Evolutionary conservation across 2,888 invertebrate genomes (phyloP).

Genomic region (Trachelus troglodyta): DNA sequence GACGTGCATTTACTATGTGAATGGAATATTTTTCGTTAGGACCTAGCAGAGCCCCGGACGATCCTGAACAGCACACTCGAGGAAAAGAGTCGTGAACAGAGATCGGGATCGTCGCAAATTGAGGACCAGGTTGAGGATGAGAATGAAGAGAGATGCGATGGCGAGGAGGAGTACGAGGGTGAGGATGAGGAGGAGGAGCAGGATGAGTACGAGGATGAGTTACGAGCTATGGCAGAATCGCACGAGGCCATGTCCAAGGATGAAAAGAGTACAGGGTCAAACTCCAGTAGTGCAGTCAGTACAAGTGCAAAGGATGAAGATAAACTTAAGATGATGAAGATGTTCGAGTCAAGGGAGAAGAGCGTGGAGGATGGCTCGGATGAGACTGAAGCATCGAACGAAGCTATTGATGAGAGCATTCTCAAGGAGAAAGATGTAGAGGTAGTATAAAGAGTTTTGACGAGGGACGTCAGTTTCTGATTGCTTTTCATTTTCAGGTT

Average conservation of each 20-base stretch:
- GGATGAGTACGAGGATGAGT: slow-evolving; percentile 52
- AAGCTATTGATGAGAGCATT: slow-evolving; percentile 39
- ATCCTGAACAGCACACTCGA: background rate
- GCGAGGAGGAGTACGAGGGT: slow-evolving; percentile 29
- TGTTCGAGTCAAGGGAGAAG: slow-evolving; percentile 48
- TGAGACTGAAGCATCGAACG: slow-evolving; percentile 48
- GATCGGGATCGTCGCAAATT: background rate
- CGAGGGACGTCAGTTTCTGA: background rate
- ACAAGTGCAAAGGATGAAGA: slow-evolving; percentile 15
- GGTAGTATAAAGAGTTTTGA: slow-evolving; percentile 24
- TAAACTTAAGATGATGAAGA: slow-evolving; percentile 23
- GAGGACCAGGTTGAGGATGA: slow-evolving; percentile 9
- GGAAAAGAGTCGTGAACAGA: background rate
- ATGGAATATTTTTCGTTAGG: background rate
- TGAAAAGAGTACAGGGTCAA: slow-evolving; percentile 38
- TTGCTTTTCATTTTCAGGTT: slow-evolving; percentile 40
- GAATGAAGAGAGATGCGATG: slow-evolving; percentile 19
- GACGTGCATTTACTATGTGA: background rate
- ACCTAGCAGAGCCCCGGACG: background rate
- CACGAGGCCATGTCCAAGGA: slow-evolving; percentile 54
- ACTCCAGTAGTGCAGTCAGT: slow-evolving; percentile 22
- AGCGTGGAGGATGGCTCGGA: slow-evolving; percentile 44
- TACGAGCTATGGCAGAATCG: slow-evolving; percentile 48
- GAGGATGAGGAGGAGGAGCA: slow-evolving; percentile 26
- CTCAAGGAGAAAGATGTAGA: slow-evolving; percentile 37